A percentile compares a stretch with the other conserved stretches of the same genome.
Conservation (phyloP, 2,113 vertebrate species). For the Mandrillus leucophaeus region DNA sequence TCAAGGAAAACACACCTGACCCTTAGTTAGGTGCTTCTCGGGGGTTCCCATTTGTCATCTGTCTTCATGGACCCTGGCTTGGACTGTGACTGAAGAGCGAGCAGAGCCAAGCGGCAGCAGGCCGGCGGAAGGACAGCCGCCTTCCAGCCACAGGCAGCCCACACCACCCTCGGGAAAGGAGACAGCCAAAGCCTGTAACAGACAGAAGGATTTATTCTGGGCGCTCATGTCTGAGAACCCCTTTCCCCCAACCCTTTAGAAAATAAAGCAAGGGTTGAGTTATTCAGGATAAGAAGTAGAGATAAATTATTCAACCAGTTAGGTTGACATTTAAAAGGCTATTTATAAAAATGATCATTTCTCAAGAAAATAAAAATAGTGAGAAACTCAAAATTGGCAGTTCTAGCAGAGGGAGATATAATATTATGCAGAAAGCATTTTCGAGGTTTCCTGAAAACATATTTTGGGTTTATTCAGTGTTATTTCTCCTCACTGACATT, state of each 20-base stretch:
- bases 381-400: slow-evolving; percentile 58
- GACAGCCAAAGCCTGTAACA: not conserved
- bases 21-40: accelerated
- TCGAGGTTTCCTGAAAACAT: not conserved
- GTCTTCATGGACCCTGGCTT: not conserved
- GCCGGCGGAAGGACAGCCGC: accelerated
- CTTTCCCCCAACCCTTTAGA: not conserved
- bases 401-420: not conserved
- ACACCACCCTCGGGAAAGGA: accelerated
- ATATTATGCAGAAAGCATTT: not conserved
- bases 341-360: slow-evolving; percentile 74
- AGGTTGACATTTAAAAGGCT: slow-evolving; percentile 73
- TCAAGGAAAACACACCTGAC: accelerated
- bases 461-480: not conserved
- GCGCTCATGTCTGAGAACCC: not conserved
- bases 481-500: not conserved
- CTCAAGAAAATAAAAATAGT: slow-evolving; percentile 74
- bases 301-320: slow-evolving; percentile 49
- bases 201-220: accelerated
- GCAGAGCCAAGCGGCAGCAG: not conserved
- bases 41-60: not conserved
- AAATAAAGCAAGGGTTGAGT: not conserved
- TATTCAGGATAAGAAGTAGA: not conserved
- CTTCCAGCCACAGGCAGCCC: not conserved
- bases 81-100: not conserved